Percentiles rank a stretch among this genome's conserved stretches.
Evolutionary conservation across 2,888 invertebrate genomes (phyloP).

Genomic region (Agrotis exclamationis): DNA sequence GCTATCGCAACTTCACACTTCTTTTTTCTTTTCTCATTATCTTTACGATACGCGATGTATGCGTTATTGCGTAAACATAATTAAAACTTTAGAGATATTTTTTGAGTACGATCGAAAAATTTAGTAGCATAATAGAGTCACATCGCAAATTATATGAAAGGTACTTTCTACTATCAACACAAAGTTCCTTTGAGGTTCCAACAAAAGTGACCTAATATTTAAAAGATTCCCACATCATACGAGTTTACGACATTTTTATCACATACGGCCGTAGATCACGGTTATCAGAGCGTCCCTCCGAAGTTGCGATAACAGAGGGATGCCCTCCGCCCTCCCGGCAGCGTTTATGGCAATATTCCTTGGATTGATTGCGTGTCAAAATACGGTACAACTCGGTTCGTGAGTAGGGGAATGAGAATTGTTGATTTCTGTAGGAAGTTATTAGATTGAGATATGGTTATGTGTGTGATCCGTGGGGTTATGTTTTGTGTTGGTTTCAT

Average conservation of each 20-base stretch:
- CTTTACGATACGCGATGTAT: too few relatives aligned
- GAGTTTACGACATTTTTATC: slow-evolving; percentile 62
- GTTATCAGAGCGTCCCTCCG: slow-evolving; percentile 50
- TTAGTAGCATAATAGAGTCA: too few relatives aligned
- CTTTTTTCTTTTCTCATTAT: too few relatives aligned
- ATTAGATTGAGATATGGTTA: slow-evolving; percentile 30
- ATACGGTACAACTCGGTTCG: slow-evolving; percentile 39
- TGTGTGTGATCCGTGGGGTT: not conserved
- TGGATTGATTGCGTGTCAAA: slow-evolving; percentile 59
- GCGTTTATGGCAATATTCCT: slow-evolving; percentile 63
- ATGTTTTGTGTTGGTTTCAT: not conserved
- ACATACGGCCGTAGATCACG: slow-evolving; percentile 57
- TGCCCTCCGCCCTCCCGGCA: slow-evolving; percentile 36
- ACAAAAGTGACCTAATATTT: slow-evolving; percentile 47
- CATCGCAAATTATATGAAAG: not conserved
- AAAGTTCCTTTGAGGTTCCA: slow-evolving; percentile 10
- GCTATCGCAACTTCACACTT: too few relatives aligned
- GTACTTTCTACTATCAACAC: not conserved
- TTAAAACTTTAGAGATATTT: too few relatives aligned
- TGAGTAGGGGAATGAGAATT: slow-evolving; percentile 14
- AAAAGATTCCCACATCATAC: slow-evolving; percentile 50
- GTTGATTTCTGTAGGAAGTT: slow-evolving; percentile 40
- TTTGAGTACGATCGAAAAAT: too few relatives aligned
- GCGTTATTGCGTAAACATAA: too few relatives aligned
- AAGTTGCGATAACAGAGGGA: slow-evolving; percentile 47